Conservation (phyloP, 2,113 vertebrate genomes). For the Lagenorhynchus albirostris region DNA sequence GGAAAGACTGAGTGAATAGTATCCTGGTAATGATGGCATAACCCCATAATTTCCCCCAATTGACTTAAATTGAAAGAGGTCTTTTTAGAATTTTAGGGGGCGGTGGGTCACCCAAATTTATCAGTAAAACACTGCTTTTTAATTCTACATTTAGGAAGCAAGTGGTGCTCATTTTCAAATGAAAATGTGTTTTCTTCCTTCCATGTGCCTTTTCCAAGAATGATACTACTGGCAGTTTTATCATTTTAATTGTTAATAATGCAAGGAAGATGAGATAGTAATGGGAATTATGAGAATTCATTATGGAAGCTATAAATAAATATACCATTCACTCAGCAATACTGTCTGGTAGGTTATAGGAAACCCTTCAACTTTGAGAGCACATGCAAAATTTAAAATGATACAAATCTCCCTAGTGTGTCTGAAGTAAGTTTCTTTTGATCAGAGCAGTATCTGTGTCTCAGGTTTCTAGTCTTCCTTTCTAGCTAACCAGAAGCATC, state of each 20-base stretch:
- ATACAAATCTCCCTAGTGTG: not conserved
- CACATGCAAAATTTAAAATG: slow-evolving; percentile 26
- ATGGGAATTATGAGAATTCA: not conserved
- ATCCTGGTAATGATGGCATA: not conserved
- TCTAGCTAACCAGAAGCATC: not conserved
- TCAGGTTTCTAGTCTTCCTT: not conserved
- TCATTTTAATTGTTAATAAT: not conserved
- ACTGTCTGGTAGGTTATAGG: not conserved
- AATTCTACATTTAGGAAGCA: slow-evolving; percentile 15
- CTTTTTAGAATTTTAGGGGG: not conserved
- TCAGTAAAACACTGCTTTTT: not conserved
- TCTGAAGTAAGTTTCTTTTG: not conserved
- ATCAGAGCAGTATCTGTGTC: not conserved
- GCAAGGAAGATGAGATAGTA: not conserved
- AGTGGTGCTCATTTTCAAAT: not conserved
- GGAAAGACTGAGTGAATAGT: not conserved
- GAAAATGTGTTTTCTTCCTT: slow-evolving; percentile 1
- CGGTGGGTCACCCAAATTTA: not conserved
- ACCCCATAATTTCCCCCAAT: not conserved
- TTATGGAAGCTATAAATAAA: not conserved
- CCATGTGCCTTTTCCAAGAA: not conserved
- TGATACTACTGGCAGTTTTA: not conserved
- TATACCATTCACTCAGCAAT: not conserved
- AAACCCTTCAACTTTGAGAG: slow-evolving; percentile 20
- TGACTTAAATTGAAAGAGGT: not conserved